Evolutionary conservation across 1,140 invertebrate species (phyloP).

Genomic region (Temnothorax curvispinosus): DNA sequence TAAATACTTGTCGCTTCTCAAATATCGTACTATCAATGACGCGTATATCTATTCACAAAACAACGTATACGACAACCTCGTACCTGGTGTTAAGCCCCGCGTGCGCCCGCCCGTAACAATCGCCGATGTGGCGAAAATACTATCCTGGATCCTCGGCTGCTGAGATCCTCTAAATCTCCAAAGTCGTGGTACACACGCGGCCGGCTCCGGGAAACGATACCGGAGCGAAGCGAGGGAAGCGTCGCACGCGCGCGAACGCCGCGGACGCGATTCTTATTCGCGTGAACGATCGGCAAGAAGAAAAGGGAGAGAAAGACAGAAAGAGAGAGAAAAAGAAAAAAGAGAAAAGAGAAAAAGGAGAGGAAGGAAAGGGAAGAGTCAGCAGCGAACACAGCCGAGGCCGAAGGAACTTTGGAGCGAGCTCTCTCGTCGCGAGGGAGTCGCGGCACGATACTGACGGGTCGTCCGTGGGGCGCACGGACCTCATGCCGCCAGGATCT

Average conservation of each 20-base stretch:
- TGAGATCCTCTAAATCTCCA: background rate
- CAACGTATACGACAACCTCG: background rate
- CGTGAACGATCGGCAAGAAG: background rate
- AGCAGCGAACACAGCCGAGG: background rate
- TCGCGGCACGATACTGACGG: conserved; percentile 71
- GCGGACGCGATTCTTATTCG: background rate
- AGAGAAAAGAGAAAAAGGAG: conserved; percentile 9
- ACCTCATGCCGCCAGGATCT: conserved; percentile 69
- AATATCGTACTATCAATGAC: background rate
- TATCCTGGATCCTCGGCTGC: conserved; percentile 1
- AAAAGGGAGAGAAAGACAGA: background rate
- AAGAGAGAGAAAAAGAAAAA: background rate
- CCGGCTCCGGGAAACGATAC: background rate
- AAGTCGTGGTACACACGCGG: conserved; percentile 22
- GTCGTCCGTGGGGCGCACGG: conserved; percentile 61
- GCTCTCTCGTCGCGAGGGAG: conserved; percentile 59
- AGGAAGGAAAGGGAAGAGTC: background rate
- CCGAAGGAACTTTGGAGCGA: conserved; percentile 38
- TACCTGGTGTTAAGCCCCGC: conserved; percentile 23
- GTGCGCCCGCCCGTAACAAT: conserved; percentile 3
- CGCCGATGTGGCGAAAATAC: conserved; percentile 17
- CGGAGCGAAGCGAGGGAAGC: background rate
- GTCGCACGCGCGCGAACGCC: conserved; percentile 31
- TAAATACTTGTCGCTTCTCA: background rate
- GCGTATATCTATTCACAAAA: background rate